phyloP scores from a whole-genome alignment of 2,797 vertebrate species.

The Chelidonichthys spinosus region DNA sequence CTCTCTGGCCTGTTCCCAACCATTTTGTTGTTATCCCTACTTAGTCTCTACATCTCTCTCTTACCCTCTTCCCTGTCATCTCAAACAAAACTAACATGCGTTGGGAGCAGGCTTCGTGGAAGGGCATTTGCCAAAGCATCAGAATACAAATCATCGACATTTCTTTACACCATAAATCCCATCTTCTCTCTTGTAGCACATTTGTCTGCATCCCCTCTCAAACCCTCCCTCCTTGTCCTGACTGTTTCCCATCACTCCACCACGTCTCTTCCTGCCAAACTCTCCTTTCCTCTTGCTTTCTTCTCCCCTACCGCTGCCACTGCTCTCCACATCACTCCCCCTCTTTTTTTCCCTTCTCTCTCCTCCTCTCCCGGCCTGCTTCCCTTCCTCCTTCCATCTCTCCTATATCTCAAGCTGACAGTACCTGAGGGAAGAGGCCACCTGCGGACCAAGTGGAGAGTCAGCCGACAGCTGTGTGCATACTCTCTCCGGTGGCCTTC shows the following conservation, averaged over 20 bases:
- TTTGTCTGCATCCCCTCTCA: conserved; percentile 50
- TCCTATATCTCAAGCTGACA: conserved; percentile 65
- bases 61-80: conserved; percentile 40
- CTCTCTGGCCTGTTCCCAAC: conserved; percentile 28
- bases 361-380: conserved; percentile 10
- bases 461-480: conserved; percentile 79
- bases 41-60: conserved; percentile 30
- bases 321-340: conserved; percentile 25
- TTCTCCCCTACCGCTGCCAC: conserved; percentile 36
- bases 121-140: conserved; percentile 53
- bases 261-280: conserved; percentile 54
- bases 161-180: conserved; percentile 46
- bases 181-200: conserved; percentile 35
- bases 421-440: conserved; percentile 81
- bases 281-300: conserved; percentile 39
- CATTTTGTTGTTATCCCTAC: conserved; percentile 37
- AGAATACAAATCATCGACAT: conserved; percentile 65
- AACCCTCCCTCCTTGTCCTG: conserved; percentile 39
- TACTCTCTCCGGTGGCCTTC: conserved; percentile 81
- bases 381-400: conserved; percentile 50
- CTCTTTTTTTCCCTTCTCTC: conserved; percentile 2
- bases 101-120: conserved; percentile 37
- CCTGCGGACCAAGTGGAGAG: conserved; percentile 79
- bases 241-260: conserved; percentile 55
- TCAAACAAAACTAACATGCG: conserved; percentile 50